Percentiles rank a stretch among this genome's conserved stretches.
phyloP scores from a whole-genome alignment of 64 coral and sea anemone genomes.

The Pocillopora damicornis region DNA sequence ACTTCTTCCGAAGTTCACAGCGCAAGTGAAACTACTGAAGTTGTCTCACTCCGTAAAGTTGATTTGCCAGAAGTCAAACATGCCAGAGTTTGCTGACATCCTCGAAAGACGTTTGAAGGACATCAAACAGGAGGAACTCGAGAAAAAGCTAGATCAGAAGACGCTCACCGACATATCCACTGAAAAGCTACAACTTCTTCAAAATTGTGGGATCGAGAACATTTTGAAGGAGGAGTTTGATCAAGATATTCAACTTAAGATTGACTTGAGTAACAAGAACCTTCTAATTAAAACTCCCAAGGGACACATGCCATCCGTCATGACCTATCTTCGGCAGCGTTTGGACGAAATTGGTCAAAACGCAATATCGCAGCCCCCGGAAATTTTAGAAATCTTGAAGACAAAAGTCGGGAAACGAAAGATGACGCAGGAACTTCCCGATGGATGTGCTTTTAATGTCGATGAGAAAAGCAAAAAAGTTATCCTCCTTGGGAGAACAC shows the following conservation, averaged over 20 bases:
- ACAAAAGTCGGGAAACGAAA: constrained; percentile 8
- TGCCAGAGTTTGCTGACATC: constrained; percentile 7
- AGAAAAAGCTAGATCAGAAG: constrained; percentile 27
- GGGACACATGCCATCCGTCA: background rate
- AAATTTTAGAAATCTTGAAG: constrained; percentile 26
- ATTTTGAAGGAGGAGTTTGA: constrained; percentile 16
- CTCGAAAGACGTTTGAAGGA: background rate
- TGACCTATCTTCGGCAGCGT: background rate
- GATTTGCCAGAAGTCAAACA: constrained; percentile 17
- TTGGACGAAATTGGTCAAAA: constrained; percentile 20
- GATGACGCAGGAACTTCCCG: background rate
- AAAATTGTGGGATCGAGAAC: background rate
- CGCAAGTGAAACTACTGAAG: constrained; percentile 9
- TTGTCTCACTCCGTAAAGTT: background rate
- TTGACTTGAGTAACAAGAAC: background rate
- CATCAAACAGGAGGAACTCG: constrained; percentile 9
- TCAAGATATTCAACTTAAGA: background rate
- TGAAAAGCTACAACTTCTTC: constrained; percentile 6
- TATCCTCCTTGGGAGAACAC: background rate
- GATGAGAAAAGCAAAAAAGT: background rate
- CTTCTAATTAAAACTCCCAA: constrained; percentile 32
- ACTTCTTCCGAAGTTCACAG: constrained; percentile 21
- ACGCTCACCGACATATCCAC: background rate
- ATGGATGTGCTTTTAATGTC: constrained; percentile 20
- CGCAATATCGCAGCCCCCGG: background rate